A percentile compares a stretch with the other conserved stretches of the same genome.
These are phyloP conservation scores for Ranitomeya imitator DNA, from an alignment of 2,113 vertebrate genomes.

Conservation along the genomic window DNA sequence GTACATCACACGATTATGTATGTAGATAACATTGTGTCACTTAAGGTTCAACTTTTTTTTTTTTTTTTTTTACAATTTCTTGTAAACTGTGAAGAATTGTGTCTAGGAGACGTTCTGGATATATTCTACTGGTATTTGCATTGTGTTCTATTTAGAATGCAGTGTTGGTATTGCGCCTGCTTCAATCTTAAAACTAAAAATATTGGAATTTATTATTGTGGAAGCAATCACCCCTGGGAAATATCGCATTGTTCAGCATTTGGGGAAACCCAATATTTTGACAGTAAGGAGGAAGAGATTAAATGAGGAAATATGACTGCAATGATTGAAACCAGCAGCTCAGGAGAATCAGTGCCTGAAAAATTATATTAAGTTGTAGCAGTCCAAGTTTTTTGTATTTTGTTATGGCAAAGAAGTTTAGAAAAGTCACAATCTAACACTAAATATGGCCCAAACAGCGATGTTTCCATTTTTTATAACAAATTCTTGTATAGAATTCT, in stretches of 20 bases:
- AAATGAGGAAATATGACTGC: background rate
- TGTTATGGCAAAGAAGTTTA: background rate
- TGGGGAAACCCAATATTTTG: background rate
- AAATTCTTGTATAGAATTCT: background rate
- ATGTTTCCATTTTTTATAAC: background rate
- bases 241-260: background rate
- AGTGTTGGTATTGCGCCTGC: background rate
- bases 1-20: background rate
- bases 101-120: background rate
- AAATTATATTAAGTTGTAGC: background rate
- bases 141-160: background rate
- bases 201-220: conserved; percentile 1
- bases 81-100: background rate
- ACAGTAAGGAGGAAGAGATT: conserved; percentile 1
- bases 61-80: background rate
- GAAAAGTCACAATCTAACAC: background rate
- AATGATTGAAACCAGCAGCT: conserved; percentile 11
- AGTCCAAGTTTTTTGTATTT: background rate
- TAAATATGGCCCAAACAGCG: background rate
- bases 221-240: conserved; percentile 15
- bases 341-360: background rate
- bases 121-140: background rate
- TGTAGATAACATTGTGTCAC: background rate
- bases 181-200: background rate
- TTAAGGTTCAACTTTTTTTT: background rate